phyloP scores from a whole-genome alignment of 2,113 vertebrate genomes.

The Tachysurus vachellii region DNA sequence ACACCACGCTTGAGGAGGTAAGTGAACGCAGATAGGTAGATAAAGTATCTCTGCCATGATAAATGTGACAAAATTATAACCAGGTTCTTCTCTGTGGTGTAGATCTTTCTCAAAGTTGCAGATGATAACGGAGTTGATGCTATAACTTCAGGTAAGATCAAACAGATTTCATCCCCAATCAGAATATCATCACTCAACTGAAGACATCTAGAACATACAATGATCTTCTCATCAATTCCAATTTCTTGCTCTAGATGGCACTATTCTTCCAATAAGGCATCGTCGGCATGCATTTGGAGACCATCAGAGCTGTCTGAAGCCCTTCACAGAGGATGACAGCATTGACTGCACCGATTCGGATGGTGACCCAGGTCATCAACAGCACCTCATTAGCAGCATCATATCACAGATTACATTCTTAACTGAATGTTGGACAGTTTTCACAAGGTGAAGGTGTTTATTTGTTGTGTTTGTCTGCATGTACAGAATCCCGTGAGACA shows the following conservation, averaged over 20 bases:
- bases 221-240: background rate
- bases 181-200: background rate
- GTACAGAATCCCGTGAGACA: constrained; percentile 92
- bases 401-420: background rate
- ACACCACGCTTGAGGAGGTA: constrained; percentile 96
- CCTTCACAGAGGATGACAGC: constrained; percentile 92
- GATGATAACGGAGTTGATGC: constrained; percentile 93
- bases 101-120: constrained; percentile 99
- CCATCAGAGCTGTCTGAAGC: constrained; percentile 94
- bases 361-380: constrained; percentile 80
- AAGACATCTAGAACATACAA: background rate
- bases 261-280: constrained; percentile 85
- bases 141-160: constrained; percentile 85
- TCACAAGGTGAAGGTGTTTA: background rate
- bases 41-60: background rate
- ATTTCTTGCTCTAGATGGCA: constrained; percentile 78
- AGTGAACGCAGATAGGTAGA: background rate
- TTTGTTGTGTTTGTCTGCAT: background rate
- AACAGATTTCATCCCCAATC: background rate
- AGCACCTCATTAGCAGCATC: background rate
- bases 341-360: constrained; percentile 93
- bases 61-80: background rate
- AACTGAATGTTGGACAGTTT: background rate
- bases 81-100: constrained; percentile 31
- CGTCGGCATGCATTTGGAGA: constrained; percentile 89